A percentile compares a stretch with the other conserved stretches of the same genome.
Evolutionary conservation across 2,888 invertebrate species (phyloP).

Genomic region (Neoascia interrupta): DNA sequence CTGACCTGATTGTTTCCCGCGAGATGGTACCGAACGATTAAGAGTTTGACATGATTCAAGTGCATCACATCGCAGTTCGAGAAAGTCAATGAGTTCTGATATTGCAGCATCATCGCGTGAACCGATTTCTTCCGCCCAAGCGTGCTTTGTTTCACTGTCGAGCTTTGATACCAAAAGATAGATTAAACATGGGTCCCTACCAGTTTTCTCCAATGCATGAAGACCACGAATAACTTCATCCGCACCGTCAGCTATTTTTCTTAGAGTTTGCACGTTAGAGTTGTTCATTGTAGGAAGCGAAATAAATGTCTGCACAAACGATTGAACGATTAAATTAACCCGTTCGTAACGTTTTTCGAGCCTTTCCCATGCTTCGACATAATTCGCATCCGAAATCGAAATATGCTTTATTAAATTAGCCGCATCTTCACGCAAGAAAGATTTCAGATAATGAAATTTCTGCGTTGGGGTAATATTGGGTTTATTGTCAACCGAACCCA

Average conservation of each 20-base stretch:
- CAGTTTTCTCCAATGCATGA: background rate
- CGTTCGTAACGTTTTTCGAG: background rate
- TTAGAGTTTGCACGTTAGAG: no score
- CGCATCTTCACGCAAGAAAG: background rate
- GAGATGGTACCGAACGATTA: background rate
- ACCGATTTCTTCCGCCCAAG: background rate
- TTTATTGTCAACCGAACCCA: constrained; percentile 39
- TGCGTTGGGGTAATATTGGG: constrained; percentile 35
- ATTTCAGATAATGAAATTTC: background rate
- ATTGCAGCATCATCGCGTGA: background rate
- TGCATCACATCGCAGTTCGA: background rate
- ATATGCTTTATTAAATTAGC: background rate
- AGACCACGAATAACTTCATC: background rate
- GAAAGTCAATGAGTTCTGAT: background rate
- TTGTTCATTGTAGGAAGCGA: no score
- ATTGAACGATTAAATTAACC: background rate
- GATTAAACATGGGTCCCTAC: background rate
- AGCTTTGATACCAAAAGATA: background rate
- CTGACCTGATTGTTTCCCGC: constrained; percentile 2
- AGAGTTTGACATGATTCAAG: background rate
- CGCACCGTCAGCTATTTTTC: background rate
- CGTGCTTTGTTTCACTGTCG: background rate
- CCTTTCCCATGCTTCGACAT: constrained; percentile 13
- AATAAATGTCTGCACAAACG: background rate
- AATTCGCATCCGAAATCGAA: background rate